These are phyloP conservation scores for Pagrus major DNA, from an alignment of 2,113 vertebrate genomes.

Conservation along the genomic window DNA sequence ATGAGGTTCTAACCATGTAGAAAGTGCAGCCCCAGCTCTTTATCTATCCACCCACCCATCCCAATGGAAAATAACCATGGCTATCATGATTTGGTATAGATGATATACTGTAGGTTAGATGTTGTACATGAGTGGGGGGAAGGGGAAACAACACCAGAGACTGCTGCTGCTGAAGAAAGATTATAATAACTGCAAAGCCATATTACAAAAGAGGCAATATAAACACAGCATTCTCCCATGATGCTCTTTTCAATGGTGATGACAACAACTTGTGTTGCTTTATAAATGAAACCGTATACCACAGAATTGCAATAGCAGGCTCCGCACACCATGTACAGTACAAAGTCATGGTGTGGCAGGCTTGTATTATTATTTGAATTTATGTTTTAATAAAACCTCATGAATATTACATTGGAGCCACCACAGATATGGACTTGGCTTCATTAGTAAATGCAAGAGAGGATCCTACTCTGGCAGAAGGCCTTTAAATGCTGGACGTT, in stretches of 20 bases:
- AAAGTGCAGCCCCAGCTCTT: background rate
- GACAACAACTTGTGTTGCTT: conserved; percentile 3
- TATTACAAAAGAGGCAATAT: conserved; percentile 26
- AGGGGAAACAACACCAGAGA: conserved; percentile 3
- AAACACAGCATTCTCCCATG: conserved; percentile 11
- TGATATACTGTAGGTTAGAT: background rate
- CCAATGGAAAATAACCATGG: background rate
- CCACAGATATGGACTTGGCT: background rate
- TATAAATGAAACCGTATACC: background rate
- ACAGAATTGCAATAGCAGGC: conserved; percentile 1
- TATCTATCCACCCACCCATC: background rate
- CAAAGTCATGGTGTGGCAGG: background rate
- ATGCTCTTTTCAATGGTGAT: background rate
- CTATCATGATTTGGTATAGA: background rate
- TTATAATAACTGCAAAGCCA: conserved; percentile 22
- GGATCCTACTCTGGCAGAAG: background rate
- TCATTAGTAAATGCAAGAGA: conserved; percentile 4
- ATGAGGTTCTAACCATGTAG: background rate
- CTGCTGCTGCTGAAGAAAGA: conserved; percentile 12
- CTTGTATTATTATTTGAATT: conserved; percentile 14
- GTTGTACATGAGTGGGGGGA: background rate
- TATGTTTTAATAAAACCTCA: conserved; percentile 50
- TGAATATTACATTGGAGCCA: conserved; percentile 32
- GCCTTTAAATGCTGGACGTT: background rate
- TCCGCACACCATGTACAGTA: background rate